phyloP scores from a whole-genome alignment of 2,888 invertebrate genomes.

The Melanostoma scalare region DNA sequence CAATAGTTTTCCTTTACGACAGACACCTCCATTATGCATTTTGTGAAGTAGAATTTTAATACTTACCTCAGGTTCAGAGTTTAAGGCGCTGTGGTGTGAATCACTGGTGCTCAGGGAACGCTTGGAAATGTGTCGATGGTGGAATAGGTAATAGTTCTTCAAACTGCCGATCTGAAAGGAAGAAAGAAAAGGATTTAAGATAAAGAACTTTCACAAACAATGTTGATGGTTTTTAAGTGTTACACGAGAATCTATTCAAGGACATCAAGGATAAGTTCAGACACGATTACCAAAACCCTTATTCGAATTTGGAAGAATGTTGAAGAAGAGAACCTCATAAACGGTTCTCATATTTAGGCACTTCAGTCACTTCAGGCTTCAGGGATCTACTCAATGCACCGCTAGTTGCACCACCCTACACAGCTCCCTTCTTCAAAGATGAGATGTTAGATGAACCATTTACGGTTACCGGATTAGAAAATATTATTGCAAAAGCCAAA shows the following conservation, averaged over 20 bases:
- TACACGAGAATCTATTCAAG: neutral
- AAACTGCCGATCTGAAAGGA: conserved; percentile 92
- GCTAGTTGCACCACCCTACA: too few species aligned
- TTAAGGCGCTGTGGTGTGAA: conserved; percentile 90
- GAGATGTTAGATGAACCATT: too few species aligned
- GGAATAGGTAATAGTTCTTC: conserved; percentile 92
- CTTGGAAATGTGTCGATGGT: conserved; percentile 92
- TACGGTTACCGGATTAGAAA: too few species aligned
- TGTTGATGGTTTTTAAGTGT: neutral
- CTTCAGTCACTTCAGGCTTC: too few species aligned
- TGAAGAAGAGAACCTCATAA: too few species aligned
- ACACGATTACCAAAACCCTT: too few species aligned
- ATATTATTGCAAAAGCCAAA: too few species aligned
- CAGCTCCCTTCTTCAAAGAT: too few species aligned
- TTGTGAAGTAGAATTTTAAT: neutral
- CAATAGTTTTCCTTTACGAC: neutral
- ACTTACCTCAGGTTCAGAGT: conserved; percentile 89
- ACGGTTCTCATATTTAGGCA: too few species aligned
- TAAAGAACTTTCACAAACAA: neutral
- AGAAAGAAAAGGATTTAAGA: conserved; percentile 40
- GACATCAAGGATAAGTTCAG: too few species aligned
- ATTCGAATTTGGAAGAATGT: too few species aligned
- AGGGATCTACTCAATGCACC: too few species aligned
- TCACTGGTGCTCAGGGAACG: conserved; percentile 90
- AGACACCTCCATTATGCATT: neutral